phyloP scores from a whole-genome alignment of 2,113 vertebrate genomes.

The Nothobranchius furzeri region DNA sequence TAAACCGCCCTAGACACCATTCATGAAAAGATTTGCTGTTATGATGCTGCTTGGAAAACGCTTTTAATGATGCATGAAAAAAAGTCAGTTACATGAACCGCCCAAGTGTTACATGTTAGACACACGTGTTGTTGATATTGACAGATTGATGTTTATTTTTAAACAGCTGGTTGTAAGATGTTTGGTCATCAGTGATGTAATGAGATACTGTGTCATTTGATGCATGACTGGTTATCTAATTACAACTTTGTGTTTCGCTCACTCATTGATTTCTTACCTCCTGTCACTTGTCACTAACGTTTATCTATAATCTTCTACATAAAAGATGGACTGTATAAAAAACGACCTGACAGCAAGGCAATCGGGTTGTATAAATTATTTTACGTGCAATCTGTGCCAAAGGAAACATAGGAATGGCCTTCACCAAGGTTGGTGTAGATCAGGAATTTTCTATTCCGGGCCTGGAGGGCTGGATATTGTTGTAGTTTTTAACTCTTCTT shows the following conservation, averaged over 20 bases:
- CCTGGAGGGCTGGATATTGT: no score
- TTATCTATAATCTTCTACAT: not conserved
- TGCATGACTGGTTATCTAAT: not conserved
- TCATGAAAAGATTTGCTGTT: slow-evolving; percentile 12
- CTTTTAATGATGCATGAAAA: slow-evolving; percentile 22
- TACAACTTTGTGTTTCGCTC: slow-evolving; percentile 11
- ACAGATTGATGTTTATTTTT: slow-evolving; percentile 16
- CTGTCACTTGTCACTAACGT: slow-evolving; percentile 26
- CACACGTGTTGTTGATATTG: slow-evolving; percentile 2
- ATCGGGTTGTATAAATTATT: slow-evolving; percentile 24
- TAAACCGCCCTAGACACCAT: slow-evolving; percentile 12
- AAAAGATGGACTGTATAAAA: not conserved
- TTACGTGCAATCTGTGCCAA: not conserved
- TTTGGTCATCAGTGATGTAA: not conserved
- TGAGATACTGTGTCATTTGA: slow-evolving; percentile 11
- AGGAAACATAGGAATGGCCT: not conserved
- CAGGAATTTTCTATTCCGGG: no score
- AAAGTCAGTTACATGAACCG: not conserved
- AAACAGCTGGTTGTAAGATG: not conserved
- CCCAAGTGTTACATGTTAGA: slow-evolving; percentile 15
- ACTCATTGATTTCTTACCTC: slow-evolving; percentile 22
- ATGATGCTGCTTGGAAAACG: not conserved
- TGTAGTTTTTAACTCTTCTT: no score
- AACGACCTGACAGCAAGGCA: not conserved
- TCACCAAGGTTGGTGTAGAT: not conserved